Evolutionary conservation across 2,888 invertebrate genomes (phyloP), one percentile per base, ranked within the genome.

Genomic region (Limnephilus rhombicus): DNA sequence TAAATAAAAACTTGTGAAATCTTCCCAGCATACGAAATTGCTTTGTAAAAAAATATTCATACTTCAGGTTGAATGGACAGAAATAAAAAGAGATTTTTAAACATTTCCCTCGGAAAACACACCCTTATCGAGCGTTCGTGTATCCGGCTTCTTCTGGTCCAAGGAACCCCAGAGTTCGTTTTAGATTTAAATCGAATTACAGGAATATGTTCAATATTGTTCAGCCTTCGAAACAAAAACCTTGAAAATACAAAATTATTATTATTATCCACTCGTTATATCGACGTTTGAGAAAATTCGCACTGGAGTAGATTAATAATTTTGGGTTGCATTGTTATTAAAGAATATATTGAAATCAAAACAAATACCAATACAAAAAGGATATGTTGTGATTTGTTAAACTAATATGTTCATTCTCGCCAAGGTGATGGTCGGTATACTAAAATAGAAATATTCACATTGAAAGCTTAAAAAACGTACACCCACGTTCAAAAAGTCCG

Each of bases 71-170:
- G 83, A 83, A 83, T 83, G 37, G 37, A 41, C 37, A 83, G 83
- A 83, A 37, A 83, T 83, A 83, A 83, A 37, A 83, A 83, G 83
- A 83, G 83, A 83, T 83, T 83, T 41, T 83, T 18, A 37, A 83
- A 83, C 34, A 83, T 34, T 83, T 83, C 83, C 37, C n/a, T 83
- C 11, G 18, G 37, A 83, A 15, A 83, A 83, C 34, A 34, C 34
- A 83, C 83, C 37, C 83, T 15, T 83, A 83, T 34, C 37, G 83
- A 37, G 83, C 24, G n/a, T 68, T 68, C 9, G 68, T 83, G 37
- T 83, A 37, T 37, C 12, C 18, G n/a, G 68, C 68, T 68, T 83
- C 34, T 83, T 83, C 37, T 83, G 83, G 83, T 83, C 37, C 37
- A 41, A 9, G 83, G 83, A 83, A 83, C 34, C 24, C 24, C 9